Percentiles rank a stretch among this genome's conserved stretches.
Conservation (phyloP, 64 coral and sea anemone species). For the Montipora sp. region DNA sequence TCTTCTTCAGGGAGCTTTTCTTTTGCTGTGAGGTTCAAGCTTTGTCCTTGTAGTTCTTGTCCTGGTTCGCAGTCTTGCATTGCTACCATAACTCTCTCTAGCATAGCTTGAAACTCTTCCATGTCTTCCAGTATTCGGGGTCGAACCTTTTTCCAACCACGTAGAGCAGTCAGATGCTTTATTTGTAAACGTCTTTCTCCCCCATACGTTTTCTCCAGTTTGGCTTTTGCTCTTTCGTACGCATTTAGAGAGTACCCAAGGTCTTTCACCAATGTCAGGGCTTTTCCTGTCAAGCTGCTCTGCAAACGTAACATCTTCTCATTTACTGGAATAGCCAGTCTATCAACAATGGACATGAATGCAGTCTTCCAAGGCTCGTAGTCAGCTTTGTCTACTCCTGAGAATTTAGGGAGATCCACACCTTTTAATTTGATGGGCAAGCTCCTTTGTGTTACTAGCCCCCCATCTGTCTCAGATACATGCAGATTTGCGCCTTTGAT, state of each 20-base stretch:
- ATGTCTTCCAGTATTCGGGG: constrained; percentile 61
- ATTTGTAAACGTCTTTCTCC: constrained; percentile 56
- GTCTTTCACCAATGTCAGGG: constrained; percentile 47
- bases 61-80: constrained; percentile 47
- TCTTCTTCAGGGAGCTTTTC: constrained; percentile 65
- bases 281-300: constrained; percentile 48
- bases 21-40: constrained; percentile 55
- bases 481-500: background rate
- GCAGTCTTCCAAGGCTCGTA: constrained; percentile 66
- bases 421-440: constrained; percentile 64
- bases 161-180: constrained; percentile 57
- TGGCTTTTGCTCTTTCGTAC: constrained; percentile 57
- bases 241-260: constrained; percentile 47
- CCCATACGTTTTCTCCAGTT: constrained; percentile 57
- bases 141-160: constrained; percentile 42
- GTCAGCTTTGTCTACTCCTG: constrained; percentile 65
- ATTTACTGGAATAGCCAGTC: constrained; percentile 38
- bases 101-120: constrained; percentile 28
- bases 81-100: constrained; percentile 41
- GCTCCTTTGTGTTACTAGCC: background rate
- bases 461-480: background rate
- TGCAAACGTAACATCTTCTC: constrained; percentile 71
- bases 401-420: constrained; percentile 60
- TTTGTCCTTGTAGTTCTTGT: constrained; percentile 41
- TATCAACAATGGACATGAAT: constrained; percentile 57